Conservation (phyloP, 1,140 invertebrate species). For the Cepaea nemoralis region DNA sequence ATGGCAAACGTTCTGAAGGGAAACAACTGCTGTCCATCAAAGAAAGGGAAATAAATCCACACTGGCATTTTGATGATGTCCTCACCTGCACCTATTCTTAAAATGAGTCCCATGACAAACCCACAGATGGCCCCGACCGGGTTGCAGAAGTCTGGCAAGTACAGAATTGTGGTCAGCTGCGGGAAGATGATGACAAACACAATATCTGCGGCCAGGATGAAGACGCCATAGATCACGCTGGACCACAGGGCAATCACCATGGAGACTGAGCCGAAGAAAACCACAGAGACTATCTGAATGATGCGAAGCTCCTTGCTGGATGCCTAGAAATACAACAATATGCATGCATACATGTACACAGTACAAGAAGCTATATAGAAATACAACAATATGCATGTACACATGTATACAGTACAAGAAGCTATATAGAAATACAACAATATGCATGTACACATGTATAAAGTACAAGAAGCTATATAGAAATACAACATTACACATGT, state of each 20-base stretch:
- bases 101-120: constrained; percentile 53
- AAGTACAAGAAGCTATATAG: no score
- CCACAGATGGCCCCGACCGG: constrained; percentile 58
- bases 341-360: no score
- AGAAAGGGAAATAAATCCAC: constrained; percentile 64
- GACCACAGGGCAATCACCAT: constrained; percentile 62
- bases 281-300: constrained; percentile 57
- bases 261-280: constrained; percentile 57
- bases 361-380: no score
- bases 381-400: no score
- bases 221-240: constrained; percentile 64
- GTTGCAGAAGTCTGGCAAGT: constrained; percentile 54
- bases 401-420: no score
- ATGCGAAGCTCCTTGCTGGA: constrained; percentile 56
- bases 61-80: constrained; percentile 50
- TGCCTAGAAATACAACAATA: constrained; percentile 59
- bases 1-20: constrained; percentile 65
- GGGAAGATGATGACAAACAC: constrained; percentile 69
- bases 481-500: no score
- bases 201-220: constrained; percentile 68
- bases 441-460: no score
- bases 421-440: no score
- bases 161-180: constrained; percentile 64
- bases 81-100: constrained; percentile 67
- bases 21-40: constrained; percentile 59